Percentiles rank a stretch among this genome's conserved stretches.
These are phyloP conservation scores for Zootermopsis nevadensis DNA, from an alignment of 2,888 invertebrate genomes.

Conservation along the genomic window DNA sequence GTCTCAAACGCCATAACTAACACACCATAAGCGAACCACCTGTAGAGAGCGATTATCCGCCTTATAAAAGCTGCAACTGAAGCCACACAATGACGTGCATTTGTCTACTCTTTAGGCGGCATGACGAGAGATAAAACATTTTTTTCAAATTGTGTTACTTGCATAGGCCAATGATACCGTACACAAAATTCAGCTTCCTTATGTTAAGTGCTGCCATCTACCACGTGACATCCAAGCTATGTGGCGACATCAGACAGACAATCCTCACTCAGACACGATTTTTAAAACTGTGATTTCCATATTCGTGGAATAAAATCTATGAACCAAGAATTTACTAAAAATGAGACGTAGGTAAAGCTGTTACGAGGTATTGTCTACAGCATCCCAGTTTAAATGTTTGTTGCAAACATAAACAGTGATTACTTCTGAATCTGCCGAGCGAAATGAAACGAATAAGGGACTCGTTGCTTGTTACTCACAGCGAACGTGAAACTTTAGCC, in stretches of 20 bases:
- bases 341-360: too few relatives aligned
- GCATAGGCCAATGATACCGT: not conserved
- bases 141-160: not conserved
- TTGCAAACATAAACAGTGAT: too few relatives aligned
- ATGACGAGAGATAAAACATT: not conserved
- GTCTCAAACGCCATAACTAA: constrained; percentile 39
- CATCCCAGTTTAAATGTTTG: too few relatives aligned
- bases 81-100: constrained; percentile 31
- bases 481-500: too few relatives aligned
- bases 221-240: not conserved
- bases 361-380: too few relatives aligned
- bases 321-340: too few relatives aligned
- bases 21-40: constrained; percentile 25
- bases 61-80: constrained; percentile 1
- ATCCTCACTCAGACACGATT: not conserved
- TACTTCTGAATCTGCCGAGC: too few relatives aligned
- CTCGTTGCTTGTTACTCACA: too few relatives aligned
- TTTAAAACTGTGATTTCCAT: too few relatives aligned
- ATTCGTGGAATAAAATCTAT: too few relatives aligned
- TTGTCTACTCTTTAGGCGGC: constrained; percentile 29
- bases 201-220: not conserved
- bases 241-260: not conserved
- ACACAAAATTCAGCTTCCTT: not conserved
- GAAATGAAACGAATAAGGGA: too few relatives aligned
- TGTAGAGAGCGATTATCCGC: constrained; percentile 37